Percentiles rank a stretch among this genome's conserved stretches.
Evolutionary conservation across 1,140 invertebrate species (phyloP).

Genomic region (Brachystomella parvula): DNA sequence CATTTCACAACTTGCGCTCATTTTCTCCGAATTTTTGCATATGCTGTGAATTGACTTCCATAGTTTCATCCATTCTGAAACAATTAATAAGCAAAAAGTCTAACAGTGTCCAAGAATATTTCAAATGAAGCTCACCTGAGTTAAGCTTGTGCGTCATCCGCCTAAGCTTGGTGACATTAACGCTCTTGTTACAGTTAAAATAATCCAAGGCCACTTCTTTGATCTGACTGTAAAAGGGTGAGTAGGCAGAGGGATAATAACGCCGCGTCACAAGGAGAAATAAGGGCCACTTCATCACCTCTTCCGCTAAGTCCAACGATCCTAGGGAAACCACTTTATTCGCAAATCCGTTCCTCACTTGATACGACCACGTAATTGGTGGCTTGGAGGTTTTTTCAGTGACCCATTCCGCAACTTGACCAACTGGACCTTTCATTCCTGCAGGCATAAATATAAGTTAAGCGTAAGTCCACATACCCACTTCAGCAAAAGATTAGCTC

Average conservation of each 20-base stretch:
- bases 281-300: constrained; percentile 30
- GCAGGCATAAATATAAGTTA: neutral
- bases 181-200: constrained; percentile 37
- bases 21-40: constrained; percentile 15
- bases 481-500: no score
- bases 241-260: constrained; percentile 34
- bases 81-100: neutral
- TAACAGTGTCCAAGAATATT: neutral
- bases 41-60: constrained; percentile 28
- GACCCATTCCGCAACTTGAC: constrained; percentile 35
- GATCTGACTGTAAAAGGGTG: constrained; percentile 34
- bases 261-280: constrained; percentile 35
- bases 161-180: constrained; percentile 33
- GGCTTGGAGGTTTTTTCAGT: constrained; percentile 25
- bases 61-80: constrained; percentile 29
- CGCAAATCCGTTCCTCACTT: constrained; percentile 34
- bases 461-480: no score
- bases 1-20: constrained; percentile 19
- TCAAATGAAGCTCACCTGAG: constrained; percentile 22
- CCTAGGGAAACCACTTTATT: constrained; percentile 31
- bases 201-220: constrained; percentile 37
- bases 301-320: constrained; percentile 26
- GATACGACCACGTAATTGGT: constrained; percentile 36
- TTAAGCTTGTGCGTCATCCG: constrained; percentile 34
- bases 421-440: constrained; percentile 31